Evolutionary conservation across 53 echinoderm and acorn worm genomes (phyloP).

Genomic region (Zoroaster sp.): DNA sequence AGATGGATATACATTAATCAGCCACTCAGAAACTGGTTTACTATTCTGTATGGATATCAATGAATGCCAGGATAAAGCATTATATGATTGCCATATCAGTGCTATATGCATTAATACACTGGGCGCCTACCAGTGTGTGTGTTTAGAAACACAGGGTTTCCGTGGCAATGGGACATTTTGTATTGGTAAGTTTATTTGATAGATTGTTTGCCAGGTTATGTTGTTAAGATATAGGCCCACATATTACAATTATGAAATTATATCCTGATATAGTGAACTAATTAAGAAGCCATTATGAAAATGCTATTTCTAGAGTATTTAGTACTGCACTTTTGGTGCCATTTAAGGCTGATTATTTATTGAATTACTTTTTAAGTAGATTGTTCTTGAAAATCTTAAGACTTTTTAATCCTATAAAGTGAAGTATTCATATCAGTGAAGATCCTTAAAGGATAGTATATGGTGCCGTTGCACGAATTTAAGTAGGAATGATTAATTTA

Average conservation of each 20-base stretch:
- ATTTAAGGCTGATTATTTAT: too few relatives aligned
- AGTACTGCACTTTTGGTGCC: neutral
- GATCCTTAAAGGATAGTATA: too few relatives aligned
- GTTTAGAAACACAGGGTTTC: slow-evolving; percentile 20
- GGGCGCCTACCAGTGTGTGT: slow-evolving; percentile 62
- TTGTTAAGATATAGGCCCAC: neutral
- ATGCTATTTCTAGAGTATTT: neutral
- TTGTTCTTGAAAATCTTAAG: too few relatives aligned
- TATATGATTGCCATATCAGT: slow-evolving; percentile 61
- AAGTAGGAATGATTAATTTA: too few relatives aligned
- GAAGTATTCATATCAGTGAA: too few relatives aligned
- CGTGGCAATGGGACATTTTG: slow-evolving; percentile 55
- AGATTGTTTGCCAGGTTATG: neutral
- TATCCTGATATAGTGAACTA: neutral
- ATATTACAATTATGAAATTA: neutral
- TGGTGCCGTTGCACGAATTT: too few relatives aligned
- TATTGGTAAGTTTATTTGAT: slow-evolving; percentile 19
- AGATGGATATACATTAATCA: neutral
- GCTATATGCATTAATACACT: slow-evolving; percentile 57
- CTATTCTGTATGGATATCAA: slow-evolving; percentile 30
- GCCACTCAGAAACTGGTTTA: neutral
- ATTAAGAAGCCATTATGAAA: neutral
- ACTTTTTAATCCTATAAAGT: too few relatives aligned
- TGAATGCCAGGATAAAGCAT: slow-evolving; percentile 21
- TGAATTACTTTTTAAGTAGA: too few relatives aligned